phyloP scores from a whole-genome alignment of 1,140 invertebrate genomes.

The Vollenhovia emeryi region DNA sequence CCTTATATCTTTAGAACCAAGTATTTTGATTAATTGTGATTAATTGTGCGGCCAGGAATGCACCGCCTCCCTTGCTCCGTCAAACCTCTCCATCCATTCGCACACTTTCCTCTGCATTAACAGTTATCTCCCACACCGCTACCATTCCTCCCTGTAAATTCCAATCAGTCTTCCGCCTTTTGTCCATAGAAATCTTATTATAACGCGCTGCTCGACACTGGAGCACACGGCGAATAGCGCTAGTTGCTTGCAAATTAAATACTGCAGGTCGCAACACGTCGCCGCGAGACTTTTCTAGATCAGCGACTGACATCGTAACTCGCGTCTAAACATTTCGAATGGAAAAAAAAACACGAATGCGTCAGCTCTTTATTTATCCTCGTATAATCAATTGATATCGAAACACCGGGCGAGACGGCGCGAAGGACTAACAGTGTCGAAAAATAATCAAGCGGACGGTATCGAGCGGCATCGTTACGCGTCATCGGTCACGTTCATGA shows the following conservation, averaged over 20 bases:
- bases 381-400: conserved; percentile 1
- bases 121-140: neutral
- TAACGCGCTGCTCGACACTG: neutral
- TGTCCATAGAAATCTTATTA: neutral
- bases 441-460: conserved; percentile 28
- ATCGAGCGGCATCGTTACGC: conserved; percentile 22
- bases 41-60: neutral
- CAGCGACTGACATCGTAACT: neutral
- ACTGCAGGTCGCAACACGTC: neutral
- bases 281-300: neutral
- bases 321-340: neutral
- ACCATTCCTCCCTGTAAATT: neutral
- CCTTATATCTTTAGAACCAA: neutral
- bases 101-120: neutral
- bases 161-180: neutral
- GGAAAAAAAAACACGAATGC: neutral
- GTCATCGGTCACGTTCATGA: neutral
- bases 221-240: neutral
- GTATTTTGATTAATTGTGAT: neutral
- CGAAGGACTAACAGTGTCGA: neutral
- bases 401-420: neutral
- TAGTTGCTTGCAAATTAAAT: neutral
- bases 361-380: neutral
- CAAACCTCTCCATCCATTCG: neutral
- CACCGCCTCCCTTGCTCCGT: neutral